Base-by-base conservation (phyloP, 1,140 invertebrate species). In the Mizuhopecten yessoensis region DNA sequence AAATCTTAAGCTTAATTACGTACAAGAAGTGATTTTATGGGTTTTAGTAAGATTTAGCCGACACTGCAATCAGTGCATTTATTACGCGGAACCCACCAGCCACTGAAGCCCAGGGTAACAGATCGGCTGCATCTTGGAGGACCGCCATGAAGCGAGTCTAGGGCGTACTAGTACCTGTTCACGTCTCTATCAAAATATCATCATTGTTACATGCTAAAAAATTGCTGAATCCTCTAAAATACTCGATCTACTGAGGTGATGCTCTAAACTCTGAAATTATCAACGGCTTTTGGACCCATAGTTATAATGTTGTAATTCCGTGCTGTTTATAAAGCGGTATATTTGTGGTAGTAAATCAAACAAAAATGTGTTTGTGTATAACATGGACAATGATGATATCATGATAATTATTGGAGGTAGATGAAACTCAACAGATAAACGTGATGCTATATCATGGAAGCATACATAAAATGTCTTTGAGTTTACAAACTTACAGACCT, bases 1-100 rank as follows among this genome's bases (percentile, higher is more conserved):
- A 75, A 75, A 75, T 75, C 57, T 75, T 75, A 75, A 75, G 57
- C 57, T 75, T 75, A 75, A 75, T 75, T 75, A 75, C 57, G n/a
- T 75, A 75, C 57, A 75, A 75, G 57, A 75, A 75, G 57, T 75
- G 57, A 75, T 75, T 75, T 75, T 75, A 75, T 75, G 57, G 57
- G 57, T 75, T 75, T 75, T 75, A 75, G 57, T 75, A 75, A 75
- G 57, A 75, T 75, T 75, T 75, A 75, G 57, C 57, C 57, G 57
- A 75, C 57, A 75, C 23, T 75, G 57, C 57, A 75, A 3, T 75
- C 23, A 17, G 57, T 75, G 57, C 57, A 75, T 75, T 75, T 75
- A 75, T 75, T 75, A 75, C 57, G 57, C 23, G 57, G 57, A 75
- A 29, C 57, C 57, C 57, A 29, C 57, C 57, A 75, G 57, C 57